phyloP scores from a whole-genome alignment of 2,888 invertebrate species.

The Diaprepes abbreviatus region DNA sequence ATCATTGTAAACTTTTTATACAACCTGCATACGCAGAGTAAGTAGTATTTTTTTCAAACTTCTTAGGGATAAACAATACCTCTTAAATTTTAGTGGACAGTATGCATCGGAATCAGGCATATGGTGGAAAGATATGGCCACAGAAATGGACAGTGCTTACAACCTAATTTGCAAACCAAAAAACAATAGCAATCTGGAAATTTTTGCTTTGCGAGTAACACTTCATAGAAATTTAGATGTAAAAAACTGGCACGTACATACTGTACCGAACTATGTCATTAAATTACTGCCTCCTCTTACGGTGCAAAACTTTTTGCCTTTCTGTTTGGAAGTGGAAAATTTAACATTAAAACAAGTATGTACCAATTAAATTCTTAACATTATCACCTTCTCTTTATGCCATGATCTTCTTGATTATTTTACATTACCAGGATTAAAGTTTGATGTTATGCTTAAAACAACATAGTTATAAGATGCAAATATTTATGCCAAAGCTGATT shows the following conservation, averaged over 20 bases:
- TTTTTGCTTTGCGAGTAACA: constrained; percentile 77
- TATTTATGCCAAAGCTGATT: no score
- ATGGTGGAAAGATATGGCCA: constrained; percentile 85
- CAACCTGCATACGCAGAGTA: constrained; percentile 82
- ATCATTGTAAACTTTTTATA: constrained; percentile 83
- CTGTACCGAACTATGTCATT: constrained; percentile 81
- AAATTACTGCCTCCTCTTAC: constrained; percentile 81
- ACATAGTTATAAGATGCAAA: no score
- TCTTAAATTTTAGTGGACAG: constrained; percentile 71
- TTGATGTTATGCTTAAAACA: no score
- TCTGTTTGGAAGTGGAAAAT: constrained; percentile 75
- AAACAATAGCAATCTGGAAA: constrained; percentile 72
- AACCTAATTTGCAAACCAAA: constrained; percentile 79
- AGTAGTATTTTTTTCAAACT: constrained; percentile 61
- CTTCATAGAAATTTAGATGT: constrained; percentile 61
- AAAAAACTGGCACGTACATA: constrained; percentile 57
- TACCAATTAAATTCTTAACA: not conserved
- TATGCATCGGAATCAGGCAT: constrained; percentile 79
- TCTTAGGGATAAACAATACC: no score
- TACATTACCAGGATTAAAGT: not conserved
- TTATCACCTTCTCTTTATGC: no score
- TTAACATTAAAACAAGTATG: constrained; percentile 64
- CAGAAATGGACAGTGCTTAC: constrained; percentile 75
- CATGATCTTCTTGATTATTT: not conserved
- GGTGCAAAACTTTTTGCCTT: constrained; percentile 83